These are phyloP conservation scores for Phaethon lepturus DNA, from an alignment of 2,113 vertebrate species.

Conservation along the genomic window DNA sequence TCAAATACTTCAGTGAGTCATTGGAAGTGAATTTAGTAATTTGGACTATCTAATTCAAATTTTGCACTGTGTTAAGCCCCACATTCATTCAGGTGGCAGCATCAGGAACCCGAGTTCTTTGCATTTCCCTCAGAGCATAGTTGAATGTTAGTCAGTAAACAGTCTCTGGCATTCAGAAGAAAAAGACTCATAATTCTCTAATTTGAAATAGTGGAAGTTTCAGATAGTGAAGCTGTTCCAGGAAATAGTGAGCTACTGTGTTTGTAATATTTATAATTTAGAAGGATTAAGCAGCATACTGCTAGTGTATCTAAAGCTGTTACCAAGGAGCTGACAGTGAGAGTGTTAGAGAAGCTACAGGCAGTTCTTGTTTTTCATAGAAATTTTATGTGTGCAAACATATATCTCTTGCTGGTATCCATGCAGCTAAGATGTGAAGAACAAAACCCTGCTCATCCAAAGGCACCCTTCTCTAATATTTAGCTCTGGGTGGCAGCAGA, in stretches of 20 bases:
- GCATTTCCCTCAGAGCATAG: neutral
- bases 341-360: neutral
- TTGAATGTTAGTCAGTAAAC: neutral
- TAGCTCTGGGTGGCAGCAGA: neutral
- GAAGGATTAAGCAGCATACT: neutral
- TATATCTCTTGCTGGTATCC: neutral
- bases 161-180: neutral
- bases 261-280: neutral
- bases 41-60: neutral
- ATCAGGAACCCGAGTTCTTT: neutral
- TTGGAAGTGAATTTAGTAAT: slow-evolving; percentile 36
- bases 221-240: neutral
- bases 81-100: neutral
- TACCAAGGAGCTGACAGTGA: neutral
- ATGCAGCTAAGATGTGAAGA: neutral
- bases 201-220: neutral
- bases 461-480: neutral
- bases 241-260: slow-evolving; percentile 3
- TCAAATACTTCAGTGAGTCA: slow-evolving; percentile 24
- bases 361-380: neutral
- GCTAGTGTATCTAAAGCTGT: neutral
- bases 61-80: neutral
- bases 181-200: neutral
- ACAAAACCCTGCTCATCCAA: neutral
- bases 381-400: neutral